These are phyloP conservation scores for Morpho deidamia DNA, from an alignment of 2,888 invertebrate genomes.

Conservation along the genomic window DNA sequence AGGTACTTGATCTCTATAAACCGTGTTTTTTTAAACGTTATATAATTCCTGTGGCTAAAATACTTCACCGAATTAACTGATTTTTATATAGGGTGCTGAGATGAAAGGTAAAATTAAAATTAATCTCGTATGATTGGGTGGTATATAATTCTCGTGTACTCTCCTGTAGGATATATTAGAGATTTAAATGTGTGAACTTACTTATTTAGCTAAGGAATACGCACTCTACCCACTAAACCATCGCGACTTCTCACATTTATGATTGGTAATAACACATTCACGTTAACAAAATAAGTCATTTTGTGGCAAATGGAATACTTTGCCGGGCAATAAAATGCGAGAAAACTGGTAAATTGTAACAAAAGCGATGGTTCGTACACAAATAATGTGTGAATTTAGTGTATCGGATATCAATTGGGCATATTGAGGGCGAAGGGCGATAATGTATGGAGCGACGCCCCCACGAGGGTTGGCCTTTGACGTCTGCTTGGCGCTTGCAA, in stretches of 20 bases:
- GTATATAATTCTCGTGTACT: too few species aligned
- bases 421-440: constrained; percentile 37
- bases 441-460: constrained; percentile 46
- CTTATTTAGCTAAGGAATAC: too few species aligned
- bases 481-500: constrained; percentile 13
- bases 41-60: too few species aligned
- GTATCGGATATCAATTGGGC: constrained; percentile 72
- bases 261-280: background rate
- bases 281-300: background rate
- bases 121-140: too few species aligned
- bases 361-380: constrained; percentile 45
- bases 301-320: constrained; percentile 14
- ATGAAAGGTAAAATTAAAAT: too few species aligned
- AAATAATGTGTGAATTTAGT: constrained; percentile 69
- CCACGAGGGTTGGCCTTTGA: constrained; percentile 24
- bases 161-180: too few species aligned
- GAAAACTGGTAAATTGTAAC: constrained; percentile 36
- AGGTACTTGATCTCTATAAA: too few species aligned
- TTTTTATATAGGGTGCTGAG: too few species aligned
- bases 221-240: too few species aligned
- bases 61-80: too few species aligned
- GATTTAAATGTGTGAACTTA: too few species aligned
- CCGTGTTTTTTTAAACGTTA: too few species aligned
- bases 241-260: background rate
- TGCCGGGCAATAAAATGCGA: constrained; percentile 28